phyloP scores from a whole-genome alignment of 2,888 invertebrate species.

The Adela reaumurella region DNA sequence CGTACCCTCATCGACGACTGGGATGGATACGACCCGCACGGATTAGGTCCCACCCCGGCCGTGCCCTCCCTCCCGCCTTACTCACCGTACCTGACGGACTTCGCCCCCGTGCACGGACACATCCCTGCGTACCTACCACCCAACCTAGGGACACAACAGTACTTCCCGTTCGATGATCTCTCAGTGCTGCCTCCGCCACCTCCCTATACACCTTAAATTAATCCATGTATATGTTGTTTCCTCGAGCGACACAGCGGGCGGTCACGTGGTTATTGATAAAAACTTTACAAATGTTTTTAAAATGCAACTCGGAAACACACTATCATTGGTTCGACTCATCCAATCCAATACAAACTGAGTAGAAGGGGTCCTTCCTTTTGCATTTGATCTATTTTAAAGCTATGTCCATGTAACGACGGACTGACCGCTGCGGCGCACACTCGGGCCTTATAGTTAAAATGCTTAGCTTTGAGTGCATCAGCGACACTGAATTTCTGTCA shows the following conservation, averaged over 20 bases:
- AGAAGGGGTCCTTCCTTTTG: too few species aligned
- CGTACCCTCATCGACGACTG: constrained; percentile 60
- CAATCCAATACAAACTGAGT: too few species aligned
- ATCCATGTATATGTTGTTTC: too few species aligned
- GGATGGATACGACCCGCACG: constrained; percentile 60
- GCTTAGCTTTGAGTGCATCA: neutral
- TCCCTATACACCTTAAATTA: constrained; percentile 44
- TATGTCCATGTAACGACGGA: too few species aligned
- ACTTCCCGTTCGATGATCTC: constrained; percentile 47
- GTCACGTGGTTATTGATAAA: too few species aligned
- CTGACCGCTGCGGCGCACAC: too few species aligned
- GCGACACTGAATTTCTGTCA: too few species aligned
- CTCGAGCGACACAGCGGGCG: too few species aligned
- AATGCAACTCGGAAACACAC: too few species aligned
- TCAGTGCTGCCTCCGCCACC: constrained; percentile 50
- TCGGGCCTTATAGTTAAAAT: neutral
- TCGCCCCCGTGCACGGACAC: constrained; percentile 17
- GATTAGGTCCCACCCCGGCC: constrained; percentile 54
- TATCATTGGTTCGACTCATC: too few species aligned
- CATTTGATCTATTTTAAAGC: too few species aligned
- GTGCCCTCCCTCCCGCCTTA: constrained; percentile 59
- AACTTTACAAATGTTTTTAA: too few species aligned
- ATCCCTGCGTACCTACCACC: constrained; percentile 28
- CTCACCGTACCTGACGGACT: constrained; percentile 46
- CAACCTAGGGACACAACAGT: constrained; percentile 37